Base-by-base conservation (phyloP, 2,888 invertebrate genomes). In the Auanema freiburgensis region DNA sequence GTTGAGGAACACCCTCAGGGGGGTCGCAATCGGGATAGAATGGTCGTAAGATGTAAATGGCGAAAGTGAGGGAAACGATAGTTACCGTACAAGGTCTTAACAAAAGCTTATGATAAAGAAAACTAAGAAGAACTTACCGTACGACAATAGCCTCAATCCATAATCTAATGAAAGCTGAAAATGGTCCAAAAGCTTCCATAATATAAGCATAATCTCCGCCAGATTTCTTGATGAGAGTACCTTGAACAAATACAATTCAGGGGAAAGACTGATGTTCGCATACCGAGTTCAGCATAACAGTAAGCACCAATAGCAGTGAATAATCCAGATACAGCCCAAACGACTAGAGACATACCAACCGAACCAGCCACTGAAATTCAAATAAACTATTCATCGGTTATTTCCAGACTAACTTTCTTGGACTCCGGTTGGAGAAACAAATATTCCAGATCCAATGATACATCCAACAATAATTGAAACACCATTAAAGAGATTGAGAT, bases 301-400 rank as follows among this genome's bases (percentile, higher is more conserved):
- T 96, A 97, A 10, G 97, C 96, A 86, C 92, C 90, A 81, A 95
- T 92, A 91, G 95, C 93, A 65, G 94, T 95, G 85, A 95, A 97
- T 0, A 96, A 84, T 23, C 97, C 97, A 21, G 94, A 92, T 57
- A 89, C 87, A 0, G 91, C 87, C 97, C 97, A 97, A 5, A 97
- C 93, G 43, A 97, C 85, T 14, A 98, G 87, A 59, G 95, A 91
- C 57, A 92, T 88, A 79, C 96, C 96, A 0, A 96, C 93, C 73
- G 93, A 93, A 46, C 95, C 95, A 41, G 78, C 79, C 58, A 78
- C 81, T 79, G 66, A 23, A 72, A 66, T 10, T 11, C 59, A 42
- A 21, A 14, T 24, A 49, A 24, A n/a, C 10, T 24, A 14, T 53
- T 14, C 41, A 33, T 0, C 44, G 14, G 10, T 10, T 59, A n/a